phyloP scores from a whole-genome alignment of 1,140 invertebrate species.

The Drosophila takahashii region DNA sequence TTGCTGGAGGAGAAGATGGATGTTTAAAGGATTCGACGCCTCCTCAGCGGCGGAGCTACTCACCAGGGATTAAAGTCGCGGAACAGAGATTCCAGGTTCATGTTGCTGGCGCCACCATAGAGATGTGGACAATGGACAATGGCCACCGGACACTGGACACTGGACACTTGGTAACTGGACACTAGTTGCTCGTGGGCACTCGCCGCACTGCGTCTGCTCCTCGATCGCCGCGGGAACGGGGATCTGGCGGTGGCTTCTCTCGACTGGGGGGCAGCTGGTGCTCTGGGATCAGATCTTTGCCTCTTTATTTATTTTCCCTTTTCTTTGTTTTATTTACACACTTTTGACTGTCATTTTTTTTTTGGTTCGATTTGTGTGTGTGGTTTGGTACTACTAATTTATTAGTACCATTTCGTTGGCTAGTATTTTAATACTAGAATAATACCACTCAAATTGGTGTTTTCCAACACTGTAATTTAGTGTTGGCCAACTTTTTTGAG shows the following conservation, averaged over 20 bases:
- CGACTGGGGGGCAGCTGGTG: conserved; percentile 5
- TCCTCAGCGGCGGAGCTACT: neutral
- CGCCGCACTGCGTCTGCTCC: conserved; percentile 27
- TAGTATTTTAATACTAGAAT: too few relatives aligned
- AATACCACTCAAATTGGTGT: too few relatives aligned
- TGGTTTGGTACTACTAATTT: too few relatives aligned
- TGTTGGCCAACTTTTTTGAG: too few relatives aligned
- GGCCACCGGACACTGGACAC: conserved; percentile 5
- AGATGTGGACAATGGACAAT: conserved; percentile 24
- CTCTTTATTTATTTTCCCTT: neutral
- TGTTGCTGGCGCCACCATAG: conserved; percentile 77
- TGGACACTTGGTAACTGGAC: conserved; percentile 25
- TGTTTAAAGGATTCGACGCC: neutral
- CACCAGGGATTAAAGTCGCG: conserved; percentile 97
- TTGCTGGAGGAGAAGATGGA: conserved; percentile 89
- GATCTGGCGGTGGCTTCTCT: neutral
- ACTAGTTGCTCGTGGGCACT: conserved; percentile 71
- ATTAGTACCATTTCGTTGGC: too few relatives aligned
- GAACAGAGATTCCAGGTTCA: conserved; percentile 95
- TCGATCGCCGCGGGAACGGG: neutral
- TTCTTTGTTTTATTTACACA: conserved; percentile 46
- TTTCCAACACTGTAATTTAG: too few relatives aligned
- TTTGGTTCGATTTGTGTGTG: neutral
- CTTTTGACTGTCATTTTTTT: conserved; percentile 18
- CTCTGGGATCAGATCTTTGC: conserved; percentile 3